Evolutionary conservation across 1,140 invertebrate species (phyloP).

Genomic region (Lepidurus arcticus): DNA sequence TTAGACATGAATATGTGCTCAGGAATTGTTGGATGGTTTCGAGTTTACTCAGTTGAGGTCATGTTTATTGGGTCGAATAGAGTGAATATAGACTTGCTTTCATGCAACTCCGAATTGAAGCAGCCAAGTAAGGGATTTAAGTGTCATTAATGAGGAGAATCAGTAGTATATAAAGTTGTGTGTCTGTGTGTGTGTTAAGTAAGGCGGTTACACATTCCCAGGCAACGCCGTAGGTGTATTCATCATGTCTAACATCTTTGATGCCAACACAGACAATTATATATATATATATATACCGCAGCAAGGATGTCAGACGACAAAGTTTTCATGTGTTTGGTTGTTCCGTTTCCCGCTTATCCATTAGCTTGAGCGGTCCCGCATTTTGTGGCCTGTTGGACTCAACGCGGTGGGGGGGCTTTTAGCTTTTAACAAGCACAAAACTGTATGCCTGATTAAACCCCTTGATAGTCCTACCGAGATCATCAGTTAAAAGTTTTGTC

Average conservation of each 20-base stretch:
- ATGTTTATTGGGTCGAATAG: neutral
- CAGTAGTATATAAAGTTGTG: neutral
- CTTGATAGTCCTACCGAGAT: neutral
- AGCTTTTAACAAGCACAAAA: conserved; percentile 19
- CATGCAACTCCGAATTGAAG: neutral
- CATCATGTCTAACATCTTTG: conserved; percentile 9
- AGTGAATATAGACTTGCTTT: neutral
- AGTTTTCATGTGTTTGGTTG: conserved; percentile 4
- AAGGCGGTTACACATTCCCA: conserved; percentile 15
- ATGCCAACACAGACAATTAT: conserved; percentile 7
- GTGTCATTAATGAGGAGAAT: conserved; percentile 9
- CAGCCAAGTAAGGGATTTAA: conserved; percentile 14
- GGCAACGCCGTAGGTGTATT: conserved; percentile 13
- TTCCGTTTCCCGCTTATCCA: neutral
- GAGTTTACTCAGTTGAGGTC: neutral
- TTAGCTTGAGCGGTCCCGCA: conserved; percentile 17
- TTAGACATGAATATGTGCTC: neutral
- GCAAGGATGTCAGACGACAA: neutral
- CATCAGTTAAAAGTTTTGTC: conserved; percentile 2
- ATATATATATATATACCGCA: conserved; percentile 11
- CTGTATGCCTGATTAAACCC: conserved; percentile 2
- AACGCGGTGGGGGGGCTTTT: neutral
- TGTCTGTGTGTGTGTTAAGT: neutral
- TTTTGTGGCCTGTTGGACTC: conserved; percentile 13
- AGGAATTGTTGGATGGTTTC: neutral